Evolutionary conservation across 2,797 vertebrate genomes (phyloP), one percentile per base, ranked within the genome.

Genomic region (Mico argentatus): DNA sequence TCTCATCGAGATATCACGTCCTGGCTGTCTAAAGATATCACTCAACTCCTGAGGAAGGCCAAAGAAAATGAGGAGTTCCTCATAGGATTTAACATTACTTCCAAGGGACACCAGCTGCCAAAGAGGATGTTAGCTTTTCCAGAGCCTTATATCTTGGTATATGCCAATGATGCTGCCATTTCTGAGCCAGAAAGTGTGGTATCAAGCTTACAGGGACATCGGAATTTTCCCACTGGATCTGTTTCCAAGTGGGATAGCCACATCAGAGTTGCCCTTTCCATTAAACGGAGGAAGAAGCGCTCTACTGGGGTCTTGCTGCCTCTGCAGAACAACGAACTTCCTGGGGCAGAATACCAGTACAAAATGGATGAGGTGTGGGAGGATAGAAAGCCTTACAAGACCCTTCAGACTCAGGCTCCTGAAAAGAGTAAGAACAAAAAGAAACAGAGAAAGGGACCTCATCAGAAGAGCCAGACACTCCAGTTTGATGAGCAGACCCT

Each of bases 401-500:
- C 98, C 4, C 98, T 99, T 46, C 99, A 99, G 90, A 99, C 99
- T 20, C 99, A 98, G 90, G 98, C 99, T 59, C 97, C 98, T 0
- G 99, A 99, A 22, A 99, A 99, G 86, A 98, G 99, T 0, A 99
- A 99, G 73, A 97, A 84, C 39, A 99, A 98, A 95, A 99, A 99
- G 97, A 99, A 99, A 96, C 98, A 99, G 17, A 99, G 99, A 93
- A 99, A 99, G 98, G 99, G 97, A 50, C 98, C 98, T 36, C 98
- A 99, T 22, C 99, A 99, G 97, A 99, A 99, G 97, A 99, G 99
- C 97, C 99, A 99, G 55, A 99, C 99, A 2, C 99, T 99, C 89
- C 99, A 99, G 98, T 99, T 99, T 4, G 99, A 99, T 19, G 99
- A 99, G 96, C 99, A 99, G 95, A 99, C 99, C 0, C 99, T 99